Base-by-base conservation (phyloP, 2,888 invertebrate species). In the Matsumyia berberina region DNA sequence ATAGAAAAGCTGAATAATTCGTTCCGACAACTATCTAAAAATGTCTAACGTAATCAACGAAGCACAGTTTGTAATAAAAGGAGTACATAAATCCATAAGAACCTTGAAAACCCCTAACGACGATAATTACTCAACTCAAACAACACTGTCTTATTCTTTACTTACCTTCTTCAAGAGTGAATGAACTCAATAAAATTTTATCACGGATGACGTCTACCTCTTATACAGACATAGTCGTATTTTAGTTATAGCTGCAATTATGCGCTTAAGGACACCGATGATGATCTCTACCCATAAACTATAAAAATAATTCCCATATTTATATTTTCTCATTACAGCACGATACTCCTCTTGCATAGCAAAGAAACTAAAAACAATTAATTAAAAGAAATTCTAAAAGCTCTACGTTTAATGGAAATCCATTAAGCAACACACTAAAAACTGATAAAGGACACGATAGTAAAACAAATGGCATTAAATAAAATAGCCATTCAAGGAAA, bases 401-500 rank as follows among this genome's bases (percentile, higher is more conserved):
- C 55, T 49, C n/a, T 49, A n/a, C n/a, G n/a, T 11, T 49, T 29
- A 49, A 49, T n/a, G 49, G 11, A 7, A 1, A 0, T 9, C 4
- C 46, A 19, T 46, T 46, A 19, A 46, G 17, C 11, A 11, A 24
- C 19, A 19, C 19, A 46, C 6, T 46, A 1, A 24, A 46, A 46
- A 46, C 46, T 46, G 9, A 19, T 31, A 53, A 51, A 53, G 31
- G 35, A 35, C 33, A 55, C 5, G 17, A 35, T 12, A 55, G 8
- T 35, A 17, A 55, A 35, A 55, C 33, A 5, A 55, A 55, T 33
- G 9, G 15, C 42, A 15, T 60, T 24, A 60, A 60, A 44, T 60
- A 31, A 60, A 60, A 42, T 24, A 39, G n/a, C 11, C n/a, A 58
- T 17, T 5, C n/a, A 19, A 24, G 39, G 0, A 24, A 58, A 19